phyloP scores from a whole-genome alignment of 2,888 invertebrate species.

The Calephelis perditalis region DNA sequence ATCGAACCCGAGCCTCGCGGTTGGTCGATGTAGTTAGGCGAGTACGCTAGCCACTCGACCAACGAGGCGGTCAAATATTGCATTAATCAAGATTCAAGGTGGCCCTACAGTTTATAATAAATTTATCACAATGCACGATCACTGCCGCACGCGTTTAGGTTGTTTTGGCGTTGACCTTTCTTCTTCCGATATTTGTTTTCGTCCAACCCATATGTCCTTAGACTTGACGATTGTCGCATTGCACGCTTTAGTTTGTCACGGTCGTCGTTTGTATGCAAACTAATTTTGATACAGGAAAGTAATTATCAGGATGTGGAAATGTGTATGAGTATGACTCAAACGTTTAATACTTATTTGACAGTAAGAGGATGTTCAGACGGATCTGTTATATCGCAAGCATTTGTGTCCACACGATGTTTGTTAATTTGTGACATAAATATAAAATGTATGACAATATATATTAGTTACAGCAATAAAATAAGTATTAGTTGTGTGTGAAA shows the following conservation, averaged over 20 bases:
- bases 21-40: too few relatives aligned
- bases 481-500: too few relatives aligned
- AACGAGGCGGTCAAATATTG: too few relatives aligned
- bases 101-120: too few relatives aligned
- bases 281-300: conserved; percentile 46
- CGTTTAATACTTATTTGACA: background rate
- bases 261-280: conserved; percentile 37
- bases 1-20: too few relatives aligned
- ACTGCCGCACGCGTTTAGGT: background rate
- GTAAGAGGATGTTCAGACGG: background rate
- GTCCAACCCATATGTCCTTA: conserved; percentile 20
- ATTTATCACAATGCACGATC: conserved; percentile 1
- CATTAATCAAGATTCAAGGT: too few relatives aligned
- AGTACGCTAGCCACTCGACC: too few relatives aligned
- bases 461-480: too few relatives aligned
- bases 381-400: background rate
- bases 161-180: background rate
- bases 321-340: background rate
- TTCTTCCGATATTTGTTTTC: conserved; percentile 13
- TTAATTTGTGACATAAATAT: too few relatives aligned
- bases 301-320: background rate
- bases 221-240: conserved; percentile 26
- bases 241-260: conserved; percentile 33
- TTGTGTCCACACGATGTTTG: too few relatives aligned
- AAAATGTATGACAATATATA: too few relatives aligned